These are phyloP conservation scores for Arvicola amphibius DNA, from an alignment of 2,797 vertebrate species.

Conservation along the genomic window DNA sequence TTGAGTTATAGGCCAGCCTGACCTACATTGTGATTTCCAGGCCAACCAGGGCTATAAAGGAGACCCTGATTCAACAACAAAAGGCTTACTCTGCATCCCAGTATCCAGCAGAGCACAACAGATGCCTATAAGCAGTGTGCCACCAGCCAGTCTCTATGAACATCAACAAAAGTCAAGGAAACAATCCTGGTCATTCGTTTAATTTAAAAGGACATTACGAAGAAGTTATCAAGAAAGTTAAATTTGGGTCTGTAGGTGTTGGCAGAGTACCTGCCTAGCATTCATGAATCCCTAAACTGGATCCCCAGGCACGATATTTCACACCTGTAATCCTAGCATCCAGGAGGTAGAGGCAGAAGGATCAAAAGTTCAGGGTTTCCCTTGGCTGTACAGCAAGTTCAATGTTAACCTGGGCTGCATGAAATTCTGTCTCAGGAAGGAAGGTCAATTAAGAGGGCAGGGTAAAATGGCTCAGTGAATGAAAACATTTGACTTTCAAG, in stretches of 20 bases:
- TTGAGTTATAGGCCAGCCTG: not conserved
- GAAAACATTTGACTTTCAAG: not conserved
- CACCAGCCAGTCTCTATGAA: not conserved
- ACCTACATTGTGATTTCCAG: not conserved
- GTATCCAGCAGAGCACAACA: not conserved
- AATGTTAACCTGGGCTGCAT: not conserved
- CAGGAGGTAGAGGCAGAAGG: not conserved
- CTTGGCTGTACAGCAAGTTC: not conserved
- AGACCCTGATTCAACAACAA: not conserved
- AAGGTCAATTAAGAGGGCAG: not conserved
- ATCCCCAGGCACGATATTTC: not conserved
- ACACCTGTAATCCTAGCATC: not conserved
- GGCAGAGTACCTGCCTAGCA: not conserved
- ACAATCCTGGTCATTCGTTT: not conserved
- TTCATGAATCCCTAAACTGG: not conserved
- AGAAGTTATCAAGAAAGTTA: not conserved
- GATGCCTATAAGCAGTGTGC: not conserved
- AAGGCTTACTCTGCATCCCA: not conserved
- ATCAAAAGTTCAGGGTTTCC: not conserved
- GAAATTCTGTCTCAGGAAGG: not conserved
- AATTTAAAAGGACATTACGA: not conserved
- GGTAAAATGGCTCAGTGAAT: not conserved
- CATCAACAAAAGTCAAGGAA: not conserved
- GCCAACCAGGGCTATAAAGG: not conserved
- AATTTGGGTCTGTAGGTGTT: not conserved